These are phyloP conservation scores for Hyposmocoma kahamanoa DNA, from an alignment of 1,140 invertebrate genomes.

Conservation along the genomic window DNA sequence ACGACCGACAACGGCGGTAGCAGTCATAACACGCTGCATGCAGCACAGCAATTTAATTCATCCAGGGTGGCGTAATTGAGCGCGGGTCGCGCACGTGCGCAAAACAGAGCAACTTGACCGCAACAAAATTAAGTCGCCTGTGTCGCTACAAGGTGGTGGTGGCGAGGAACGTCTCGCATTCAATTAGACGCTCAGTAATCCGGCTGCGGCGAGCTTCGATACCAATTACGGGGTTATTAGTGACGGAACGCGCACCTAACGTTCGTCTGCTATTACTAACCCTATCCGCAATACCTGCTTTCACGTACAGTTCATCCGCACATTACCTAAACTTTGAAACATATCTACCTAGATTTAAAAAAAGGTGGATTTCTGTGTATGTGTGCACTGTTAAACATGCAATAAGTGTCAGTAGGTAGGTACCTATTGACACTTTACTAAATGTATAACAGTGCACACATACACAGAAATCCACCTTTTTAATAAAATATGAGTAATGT, in stretches of 20 bases:
- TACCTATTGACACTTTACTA: too few relatives aligned
- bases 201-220: constrained; percentile 66
- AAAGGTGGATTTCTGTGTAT: too few relatives aligned
- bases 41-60: constrained; percentile 59
- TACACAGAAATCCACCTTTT: constrained; percentile 5
- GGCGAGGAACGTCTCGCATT: constrained; percentile 60
- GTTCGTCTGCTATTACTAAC: too few relatives aligned
- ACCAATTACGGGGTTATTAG: constrained; percentile 73
- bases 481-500: constrained; percentile 2
- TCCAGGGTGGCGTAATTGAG: constrained; percentile 52
- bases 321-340: too few relatives aligned
- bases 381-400: too few relatives aligned
- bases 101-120: constrained; percentile 58
- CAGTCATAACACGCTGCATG: too few relatives aligned
- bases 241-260: constrained; percentile 35
- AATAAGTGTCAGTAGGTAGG: too few relatives aligned
- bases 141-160: constrained; percentile 30
- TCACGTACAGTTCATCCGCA: constrained; percentile 6
- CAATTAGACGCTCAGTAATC: constrained; percentile 72
- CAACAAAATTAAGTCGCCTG: constrained; percentile 53
- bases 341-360: too few relatives aligned
- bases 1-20: too few relatives aligned
- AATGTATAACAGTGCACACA: neutral
- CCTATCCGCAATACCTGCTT: too few relatives aligned
- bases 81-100: constrained; percentile 42